phyloP scores from a whole-genome alignment of 2,888 invertebrate genomes.

The Synanthedon formicaeformis region DNA sequence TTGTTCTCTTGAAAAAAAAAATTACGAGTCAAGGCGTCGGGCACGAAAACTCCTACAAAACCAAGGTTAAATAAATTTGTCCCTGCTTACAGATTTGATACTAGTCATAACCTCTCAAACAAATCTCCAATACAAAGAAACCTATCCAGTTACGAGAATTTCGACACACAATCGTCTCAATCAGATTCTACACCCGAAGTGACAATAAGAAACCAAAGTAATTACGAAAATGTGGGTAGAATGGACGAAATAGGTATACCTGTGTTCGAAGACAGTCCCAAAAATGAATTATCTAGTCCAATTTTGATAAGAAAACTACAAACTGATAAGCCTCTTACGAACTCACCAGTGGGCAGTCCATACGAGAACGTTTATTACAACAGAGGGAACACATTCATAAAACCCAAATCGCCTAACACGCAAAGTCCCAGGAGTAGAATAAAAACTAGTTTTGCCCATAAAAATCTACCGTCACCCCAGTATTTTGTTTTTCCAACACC shows the following conservation, averaged over 20 bases:
- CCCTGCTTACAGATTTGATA: conserved; percentile 53
- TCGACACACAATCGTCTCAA: conserved; percentile 34
- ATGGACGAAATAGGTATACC: conserved; percentile 65
- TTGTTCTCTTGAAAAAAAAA: no score
- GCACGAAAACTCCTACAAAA: no score
- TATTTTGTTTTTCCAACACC: conserved; percentile 63
- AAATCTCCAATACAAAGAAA: conserved; percentile 48
- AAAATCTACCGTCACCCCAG: conserved; percentile 58
- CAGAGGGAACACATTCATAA: conserved; percentile 34
- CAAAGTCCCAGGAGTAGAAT: conserved; percentile 73
- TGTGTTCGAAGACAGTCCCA: conserved; percentile 39
- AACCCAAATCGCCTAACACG: conserved; percentile 60
- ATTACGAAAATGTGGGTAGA: conserved; percentile 46
- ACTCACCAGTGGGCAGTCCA: conserved; percentile 52
- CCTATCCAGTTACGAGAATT: conserved; percentile 69
- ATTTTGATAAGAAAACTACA: conserved; percentile 48
- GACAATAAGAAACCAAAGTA: conserved; percentile 29
- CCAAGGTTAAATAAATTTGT: no score
- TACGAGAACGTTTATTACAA: conserved; percentile 73
- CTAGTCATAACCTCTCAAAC: conserved; percentile 50
- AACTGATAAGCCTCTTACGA: conserved; percentile 13
- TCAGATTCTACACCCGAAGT: conserved; percentile 45
- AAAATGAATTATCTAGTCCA: conserved; percentile 52
- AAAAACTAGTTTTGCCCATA: conserved; percentile 69
- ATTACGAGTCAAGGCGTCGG: no score